Percentiles rank a stretch among this genome's conserved stretches.
Conservation (phyloP, 1,140 invertebrate species). For the Pectinophora gossypiella region DNA sequence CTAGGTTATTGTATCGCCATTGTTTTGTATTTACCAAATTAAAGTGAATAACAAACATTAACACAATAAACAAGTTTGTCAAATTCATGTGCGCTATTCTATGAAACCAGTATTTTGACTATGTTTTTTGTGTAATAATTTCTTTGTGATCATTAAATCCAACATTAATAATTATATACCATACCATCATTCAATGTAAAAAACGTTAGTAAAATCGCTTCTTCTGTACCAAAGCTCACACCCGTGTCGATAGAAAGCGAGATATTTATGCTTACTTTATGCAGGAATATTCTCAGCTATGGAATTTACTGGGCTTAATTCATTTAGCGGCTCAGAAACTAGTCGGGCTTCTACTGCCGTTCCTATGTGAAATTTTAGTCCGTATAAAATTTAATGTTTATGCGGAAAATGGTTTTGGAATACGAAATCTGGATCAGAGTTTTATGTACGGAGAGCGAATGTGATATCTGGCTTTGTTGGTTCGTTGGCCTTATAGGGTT, state of each 20-base stretch:
- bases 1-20: too few species aligned
- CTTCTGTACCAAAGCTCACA: too few species aligned
- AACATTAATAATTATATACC: too few species aligned
- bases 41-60: too few species aligned
- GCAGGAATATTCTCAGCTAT: not conserved
- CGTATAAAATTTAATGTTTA: not conserved
- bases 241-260: not conserved
- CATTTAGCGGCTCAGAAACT: not conserved
- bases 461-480: not conserved
- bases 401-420: not conserved
- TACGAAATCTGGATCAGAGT: not conserved
- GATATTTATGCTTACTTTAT: not conserved
- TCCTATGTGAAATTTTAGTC: not conserved
- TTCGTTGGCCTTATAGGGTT: not conserved
- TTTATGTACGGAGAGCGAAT: not conserved
- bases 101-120: too few species aligned
- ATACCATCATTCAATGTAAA: too few species aligned
- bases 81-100: too few species aligned
- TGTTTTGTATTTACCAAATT: too few species aligned
- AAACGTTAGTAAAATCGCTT: too few species aligned
- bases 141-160: too few species aligned
- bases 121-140: too few species aligned
- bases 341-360: not conserved
- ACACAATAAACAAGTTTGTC: too few species aligned
- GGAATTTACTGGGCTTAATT: not conserved